phyloP scores from a whole-genome alignment of 2,797 vertebrate species.

The Sardinella longiceps region DNA sequence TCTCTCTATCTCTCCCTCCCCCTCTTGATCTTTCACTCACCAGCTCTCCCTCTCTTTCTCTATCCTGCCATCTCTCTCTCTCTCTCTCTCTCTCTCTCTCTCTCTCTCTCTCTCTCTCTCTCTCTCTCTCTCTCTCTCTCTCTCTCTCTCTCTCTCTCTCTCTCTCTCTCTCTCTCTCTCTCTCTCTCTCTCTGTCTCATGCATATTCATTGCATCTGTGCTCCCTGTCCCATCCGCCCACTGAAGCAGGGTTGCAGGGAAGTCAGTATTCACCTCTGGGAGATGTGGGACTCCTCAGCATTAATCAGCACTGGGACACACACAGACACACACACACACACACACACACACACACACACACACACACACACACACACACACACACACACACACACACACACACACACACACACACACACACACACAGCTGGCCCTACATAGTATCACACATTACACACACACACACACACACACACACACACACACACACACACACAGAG shows the following conservation, averaged over 20 bases:
- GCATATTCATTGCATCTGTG: neutral
- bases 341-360: neutral
- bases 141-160: neutral
- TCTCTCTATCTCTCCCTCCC: neutral
- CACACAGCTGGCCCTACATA: no score
- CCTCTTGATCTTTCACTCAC: neutral
- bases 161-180: slow-evolving; percentile 16
- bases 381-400: neutral
- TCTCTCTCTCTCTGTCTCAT: neutral
- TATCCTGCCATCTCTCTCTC: no score
- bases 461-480: neutral
- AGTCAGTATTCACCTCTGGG: slow-evolving; percentile 12
- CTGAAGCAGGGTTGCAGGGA: neutral
- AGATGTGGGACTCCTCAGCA: neutral
- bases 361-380: neutral
- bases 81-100: neutral
- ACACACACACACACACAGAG: no score
- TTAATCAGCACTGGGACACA: neutral
- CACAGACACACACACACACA: neutral
- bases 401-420: neutral
- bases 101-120: neutral
- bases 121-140: neutral
- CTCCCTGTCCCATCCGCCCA: neutral
- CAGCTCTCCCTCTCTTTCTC: neutral
- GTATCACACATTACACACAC: no score